phyloP scores from a whole-genome alignment of 2,797 vertebrate genomes.

The Pempheris klunzingeri region DNA sequence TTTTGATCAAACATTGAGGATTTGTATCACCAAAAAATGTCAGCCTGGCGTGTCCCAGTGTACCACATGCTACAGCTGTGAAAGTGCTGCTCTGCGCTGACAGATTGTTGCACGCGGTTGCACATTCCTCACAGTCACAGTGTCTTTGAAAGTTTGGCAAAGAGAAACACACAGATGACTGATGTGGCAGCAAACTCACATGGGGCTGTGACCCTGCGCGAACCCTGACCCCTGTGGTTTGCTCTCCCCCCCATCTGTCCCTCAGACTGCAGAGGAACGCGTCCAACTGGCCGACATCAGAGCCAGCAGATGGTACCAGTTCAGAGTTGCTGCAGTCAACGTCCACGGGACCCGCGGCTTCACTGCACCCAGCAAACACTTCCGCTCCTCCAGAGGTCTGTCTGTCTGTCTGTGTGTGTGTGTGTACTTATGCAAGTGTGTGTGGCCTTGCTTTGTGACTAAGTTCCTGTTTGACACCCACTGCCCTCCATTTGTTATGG shows the following conservation, averaged over 20 bases:
- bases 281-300: constrained; percentile 89
- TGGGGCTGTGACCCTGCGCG: constrained; percentile 74
- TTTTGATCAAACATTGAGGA: constrained; percentile 48
- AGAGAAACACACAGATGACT: constrained; percentile 79
- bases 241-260: constrained; percentile 76
- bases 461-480: constrained; percentile 74
- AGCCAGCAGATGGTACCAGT: constrained; percentile 97
- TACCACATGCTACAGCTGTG: constrained; percentile 70
- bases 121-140: constrained; percentile 77
- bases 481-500: constrained; percentile 73
- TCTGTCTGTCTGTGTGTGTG: constrained; percentile 62
- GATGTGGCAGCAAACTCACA: constrained; percentile 78
- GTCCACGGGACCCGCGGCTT: constrained; percentile 96
- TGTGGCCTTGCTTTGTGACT: constrained; percentile 70
- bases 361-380: constrained; percentile 97
- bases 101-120: constrained; percentile 58
- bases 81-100: constrained; percentile 55
- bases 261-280: constrained; percentile 93
- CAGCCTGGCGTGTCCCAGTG: constrained; percentile 48
- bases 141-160: constrained; percentile 78
- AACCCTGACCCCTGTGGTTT: constrained; percentile 81
- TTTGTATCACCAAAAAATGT: constrained; percentile 34
- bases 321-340: constrained; percentile 95
- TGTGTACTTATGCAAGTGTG: constrained; percentile 57
- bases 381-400: constrained; percentile 95